phyloP scores from a whole-genome alignment of 2,888 invertebrate species.

The Dusona sp. region DNA sequence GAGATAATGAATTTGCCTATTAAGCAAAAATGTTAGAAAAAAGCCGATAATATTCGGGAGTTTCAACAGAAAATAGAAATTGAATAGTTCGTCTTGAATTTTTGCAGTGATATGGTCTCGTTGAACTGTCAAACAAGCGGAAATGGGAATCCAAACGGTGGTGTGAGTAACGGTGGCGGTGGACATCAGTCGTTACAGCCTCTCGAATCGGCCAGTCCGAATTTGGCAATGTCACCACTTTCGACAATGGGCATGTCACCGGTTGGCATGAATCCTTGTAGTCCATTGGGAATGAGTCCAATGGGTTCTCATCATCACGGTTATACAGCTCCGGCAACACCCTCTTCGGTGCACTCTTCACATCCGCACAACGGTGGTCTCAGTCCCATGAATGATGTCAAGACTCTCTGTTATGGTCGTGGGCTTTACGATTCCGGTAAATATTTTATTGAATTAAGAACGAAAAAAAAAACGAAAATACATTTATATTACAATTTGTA shows the following conservation, averaged over 20 bases:
- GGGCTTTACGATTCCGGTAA: constrained; percentile 80
- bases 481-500: no score
- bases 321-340: constrained; percentile 81
- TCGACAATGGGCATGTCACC: constrained; percentile 83
- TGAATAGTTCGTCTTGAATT: background rate
- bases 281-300: constrained; percentile 82
- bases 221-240: constrained; percentile 81
- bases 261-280: constrained; percentile 79
- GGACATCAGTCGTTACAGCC: constrained; percentile 79
- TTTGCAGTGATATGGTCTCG: constrained; percentile 79
- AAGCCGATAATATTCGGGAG: background rate
- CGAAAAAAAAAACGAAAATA: no score
- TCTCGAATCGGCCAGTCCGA: constrained; percentile 81
- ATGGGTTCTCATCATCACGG: constrained; percentile 82
- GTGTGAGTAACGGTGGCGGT: constrained; percentile 74
- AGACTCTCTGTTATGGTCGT: constrained; percentile 80
- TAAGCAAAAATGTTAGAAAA: background rate
- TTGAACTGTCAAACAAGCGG: constrained; percentile 77
- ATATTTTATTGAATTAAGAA: no score
- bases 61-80: background rate
- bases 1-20: background rate
- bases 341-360: constrained; percentile 80
- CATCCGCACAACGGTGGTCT: constrained; percentile 80
- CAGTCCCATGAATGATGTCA: constrained; percentile 82
- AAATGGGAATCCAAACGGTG: constrained; percentile 73